phyloP scores from a whole-genome alignment of 2,888 invertebrate species.

The Plebejus melissa region DNA sequence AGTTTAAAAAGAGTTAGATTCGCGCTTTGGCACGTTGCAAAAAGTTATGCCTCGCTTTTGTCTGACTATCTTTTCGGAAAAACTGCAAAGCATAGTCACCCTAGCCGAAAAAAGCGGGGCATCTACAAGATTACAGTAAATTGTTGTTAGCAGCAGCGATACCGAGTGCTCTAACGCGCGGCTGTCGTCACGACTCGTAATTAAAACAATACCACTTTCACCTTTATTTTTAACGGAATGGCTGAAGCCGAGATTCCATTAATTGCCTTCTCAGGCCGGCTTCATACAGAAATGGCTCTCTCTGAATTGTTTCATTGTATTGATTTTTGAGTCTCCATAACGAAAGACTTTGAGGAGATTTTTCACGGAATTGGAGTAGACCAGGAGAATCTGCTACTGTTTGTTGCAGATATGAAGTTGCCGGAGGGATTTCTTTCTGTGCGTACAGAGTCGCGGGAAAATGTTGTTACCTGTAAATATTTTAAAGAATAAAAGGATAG shows the following conservation, averaged over 20 bases:
- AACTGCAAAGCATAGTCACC: constrained; percentile 27
- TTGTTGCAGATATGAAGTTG: too few species aligned
- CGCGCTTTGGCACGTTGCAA: too few species aligned
- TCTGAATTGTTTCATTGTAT: too few species aligned
- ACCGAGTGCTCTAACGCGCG: not conserved
- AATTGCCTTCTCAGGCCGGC: not conserved
- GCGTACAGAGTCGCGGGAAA: too few species aligned
- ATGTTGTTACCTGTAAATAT: too few species aligned
- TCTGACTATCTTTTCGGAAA: not conserved
- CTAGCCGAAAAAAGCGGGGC: constrained; percentile 32
- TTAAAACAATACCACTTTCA: constrained; percentile 29
- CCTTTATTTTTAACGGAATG: constrained; percentile 2
- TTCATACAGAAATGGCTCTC: too few species aligned
- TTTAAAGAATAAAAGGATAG: not conserved
- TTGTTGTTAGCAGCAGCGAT: constrained; percentile 38
- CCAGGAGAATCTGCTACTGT: too few species aligned
- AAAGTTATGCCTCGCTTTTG: not conserved
- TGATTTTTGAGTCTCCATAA: too few species aligned
- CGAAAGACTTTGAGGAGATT: too few species aligned
- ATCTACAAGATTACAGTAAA: constrained; percentile 40
- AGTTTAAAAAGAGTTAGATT: too few species aligned
- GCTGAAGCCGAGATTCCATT: not conserved
- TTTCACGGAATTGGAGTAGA: too few species aligned
- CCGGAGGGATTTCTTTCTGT: too few species aligned
- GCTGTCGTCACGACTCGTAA: constrained; percentile 30